Conservation (phyloP, 2,888 invertebrate genomes). For the Caenorhabditis sp. region DNA sequence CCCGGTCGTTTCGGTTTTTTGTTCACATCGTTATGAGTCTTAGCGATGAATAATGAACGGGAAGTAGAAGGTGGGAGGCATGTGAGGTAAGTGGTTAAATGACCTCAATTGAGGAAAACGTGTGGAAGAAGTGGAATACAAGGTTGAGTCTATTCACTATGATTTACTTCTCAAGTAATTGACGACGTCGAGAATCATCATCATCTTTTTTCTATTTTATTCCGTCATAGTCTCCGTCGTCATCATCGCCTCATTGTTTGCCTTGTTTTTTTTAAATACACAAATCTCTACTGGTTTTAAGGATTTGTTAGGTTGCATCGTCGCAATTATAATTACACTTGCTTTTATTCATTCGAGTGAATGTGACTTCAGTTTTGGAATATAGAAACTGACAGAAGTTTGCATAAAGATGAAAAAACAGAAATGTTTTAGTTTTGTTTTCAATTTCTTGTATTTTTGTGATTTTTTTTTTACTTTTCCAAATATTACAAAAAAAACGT, state of each 20-base stretch:
- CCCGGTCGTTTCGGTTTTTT: constrained; percentile 8
- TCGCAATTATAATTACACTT: too few species aligned
- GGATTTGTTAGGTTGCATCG: constrained; percentile 4
- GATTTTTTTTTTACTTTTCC: too few species aligned
- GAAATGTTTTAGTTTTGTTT: too few species aligned
- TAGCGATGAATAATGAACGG: constrained; percentile 50
- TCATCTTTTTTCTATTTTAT: neutral
- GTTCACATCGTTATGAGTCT: constrained; percentile 40
- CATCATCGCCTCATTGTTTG: constrained; percentile 10
- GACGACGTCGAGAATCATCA: constrained; percentile 27
- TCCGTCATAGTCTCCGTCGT: neutral
- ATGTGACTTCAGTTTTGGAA: too few species aligned
- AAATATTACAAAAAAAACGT: too few species aligned
- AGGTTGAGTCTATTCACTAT: constrained; percentile 37
- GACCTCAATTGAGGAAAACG: constrained; percentile 40
- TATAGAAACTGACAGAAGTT: too few species aligned
- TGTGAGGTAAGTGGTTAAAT: constrained; percentile 35
- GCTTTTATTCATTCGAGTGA: too few species aligned
- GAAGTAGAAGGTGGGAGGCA: neutral
- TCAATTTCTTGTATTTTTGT: too few species aligned
- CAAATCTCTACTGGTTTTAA: neutral
- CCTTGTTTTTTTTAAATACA: neutral
- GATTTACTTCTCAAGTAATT: constrained; percentile 34
- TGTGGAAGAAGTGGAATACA: constrained; percentile 16
- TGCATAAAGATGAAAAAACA: too few species aligned